Conservation (phyloP, 2,888 invertebrate species). For the Campoletis raptor region DNA sequence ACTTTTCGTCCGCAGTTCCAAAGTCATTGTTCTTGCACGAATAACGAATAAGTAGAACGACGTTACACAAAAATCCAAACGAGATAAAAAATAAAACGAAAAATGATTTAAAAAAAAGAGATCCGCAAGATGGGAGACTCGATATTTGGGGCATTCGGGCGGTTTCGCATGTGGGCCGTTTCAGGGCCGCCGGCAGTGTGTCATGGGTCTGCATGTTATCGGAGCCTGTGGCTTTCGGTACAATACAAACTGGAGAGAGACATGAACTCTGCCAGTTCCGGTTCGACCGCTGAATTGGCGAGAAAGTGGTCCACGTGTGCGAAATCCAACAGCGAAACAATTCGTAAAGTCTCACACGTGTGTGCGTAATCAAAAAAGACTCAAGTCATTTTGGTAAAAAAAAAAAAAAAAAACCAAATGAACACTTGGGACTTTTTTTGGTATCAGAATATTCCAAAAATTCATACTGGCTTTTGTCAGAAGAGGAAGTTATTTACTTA, state of each 20-base stretch:
- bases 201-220: constrained; percentile 73
- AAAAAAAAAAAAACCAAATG: no score
- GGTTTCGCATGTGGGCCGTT: constrained; percentile 77
- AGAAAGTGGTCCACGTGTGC: constrained; percentile 78
- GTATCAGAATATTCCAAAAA: neutral
- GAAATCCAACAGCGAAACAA: constrained; percentile 49
- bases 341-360: constrained; percentile 30
- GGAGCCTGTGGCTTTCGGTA: constrained; percentile 20
- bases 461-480: neutral
- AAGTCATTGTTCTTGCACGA: neutral
- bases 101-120: neutral
- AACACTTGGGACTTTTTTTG: no score
- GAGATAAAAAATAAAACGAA: neutral
- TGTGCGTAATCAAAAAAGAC: neutral
- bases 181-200: constrained; percentile 80
- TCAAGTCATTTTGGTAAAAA: neutral
- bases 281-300: constrained; percentile 67
- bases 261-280: constrained; percentile 42
- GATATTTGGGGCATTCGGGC: constrained; percentile 70
- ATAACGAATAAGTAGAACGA: neutral
- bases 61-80: neutral
- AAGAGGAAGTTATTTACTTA: neutral
- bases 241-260: constrained; percentile 6
- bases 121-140: constrained; percentile 46
- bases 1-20: neutral